These are phyloP conservation scores for Epinotia nisella DNA, from an alignment of 2,888 invertebrate genomes.

Conservation along the genomic window DNA sequence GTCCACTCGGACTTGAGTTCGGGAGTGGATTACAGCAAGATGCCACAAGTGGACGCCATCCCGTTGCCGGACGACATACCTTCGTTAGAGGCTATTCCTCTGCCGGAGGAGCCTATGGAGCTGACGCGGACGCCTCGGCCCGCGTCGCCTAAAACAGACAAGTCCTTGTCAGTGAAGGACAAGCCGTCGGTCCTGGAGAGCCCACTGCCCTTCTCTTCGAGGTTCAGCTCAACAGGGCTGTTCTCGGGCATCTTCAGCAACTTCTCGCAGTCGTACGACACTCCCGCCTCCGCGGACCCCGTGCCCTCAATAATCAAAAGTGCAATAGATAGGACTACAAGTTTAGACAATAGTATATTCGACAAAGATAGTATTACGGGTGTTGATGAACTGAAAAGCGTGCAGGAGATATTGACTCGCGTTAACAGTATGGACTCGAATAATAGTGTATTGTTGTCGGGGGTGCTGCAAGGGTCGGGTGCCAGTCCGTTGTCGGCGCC, in stretches of 20 bases:
- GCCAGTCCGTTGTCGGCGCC: constrained; percentile 55
- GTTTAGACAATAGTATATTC: constrained; percentile 76
- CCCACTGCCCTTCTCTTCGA: constrained; percentile 68
- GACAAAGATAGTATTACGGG: constrained; percentile 72
- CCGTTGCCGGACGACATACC: constrained; percentile 53
- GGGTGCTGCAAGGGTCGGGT: constrained; percentile 71
- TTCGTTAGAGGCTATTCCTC: constrained; percentile 47
- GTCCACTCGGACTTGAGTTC: constrained; percentile 27
- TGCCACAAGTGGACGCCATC: constrained; percentile 57
- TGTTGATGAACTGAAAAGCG: constrained; percentile 77
- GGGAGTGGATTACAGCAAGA: constrained; percentile 37
- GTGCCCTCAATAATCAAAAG: constrained; percentile 81
- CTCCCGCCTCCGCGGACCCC: constrained; percentile 71
- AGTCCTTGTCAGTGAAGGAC: constrained; percentile 52
- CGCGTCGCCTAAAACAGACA: constrained; percentile 49
- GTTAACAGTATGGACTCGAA: constrained; percentile 83
- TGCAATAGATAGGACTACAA: constrained; percentile 82
- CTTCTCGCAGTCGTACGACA: constrained; percentile 68
- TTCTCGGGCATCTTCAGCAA: constrained; percentile 79
- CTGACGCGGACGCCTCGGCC: constrained; percentile 49
- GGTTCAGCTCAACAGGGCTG: constrained; percentile 74
- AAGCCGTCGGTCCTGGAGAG: constrained; percentile 66
- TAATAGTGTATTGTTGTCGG: constrained; percentile 80
- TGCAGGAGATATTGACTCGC: constrained; percentile 79
- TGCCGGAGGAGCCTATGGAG: constrained; percentile 47